Evolutionary conservation across 2,888 invertebrate genomes (phyloP).

Genomic region (Scelioninae gen. 2): DNA sequence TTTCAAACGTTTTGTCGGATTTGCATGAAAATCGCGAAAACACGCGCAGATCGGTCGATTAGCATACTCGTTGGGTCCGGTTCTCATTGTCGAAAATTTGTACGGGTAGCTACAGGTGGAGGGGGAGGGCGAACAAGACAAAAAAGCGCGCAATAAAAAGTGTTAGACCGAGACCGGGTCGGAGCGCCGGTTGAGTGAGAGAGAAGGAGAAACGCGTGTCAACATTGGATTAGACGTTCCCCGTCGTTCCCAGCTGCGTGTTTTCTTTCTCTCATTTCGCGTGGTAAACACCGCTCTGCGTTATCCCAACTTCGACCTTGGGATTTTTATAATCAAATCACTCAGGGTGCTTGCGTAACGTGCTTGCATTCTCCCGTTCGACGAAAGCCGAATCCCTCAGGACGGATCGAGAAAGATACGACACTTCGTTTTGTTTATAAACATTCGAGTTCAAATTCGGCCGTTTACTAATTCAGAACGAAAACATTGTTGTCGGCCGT

Average conservation of each 20-base stretch:
- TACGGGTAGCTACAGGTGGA: not conserved
- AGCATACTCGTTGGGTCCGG: constrained; percentile 15
- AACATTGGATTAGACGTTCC: constrained; percentile 26
- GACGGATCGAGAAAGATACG: too few relatives aligned
- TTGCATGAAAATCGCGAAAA: constrained; percentile 23
- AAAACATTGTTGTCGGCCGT: too few relatives aligned
- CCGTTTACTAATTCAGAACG: too few relatives aligned
- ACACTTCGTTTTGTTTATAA: too few relatives aligned
- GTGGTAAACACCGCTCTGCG: constrained; percentile 38
- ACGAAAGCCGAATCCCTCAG: constrained; percentile 29
- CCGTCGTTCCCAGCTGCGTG: constrained; percentile 29
- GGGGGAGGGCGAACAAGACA: too few relatives aligned
- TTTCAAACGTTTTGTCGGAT: not conserved
- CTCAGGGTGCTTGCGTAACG: constrained; percentile 34
- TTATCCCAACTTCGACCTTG: constrained; percentile 39
- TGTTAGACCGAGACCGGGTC: too few relatives aligned
- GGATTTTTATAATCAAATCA: constrained; percentile 29
- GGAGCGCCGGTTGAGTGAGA: too few relatives aligned
- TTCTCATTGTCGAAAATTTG: constrained; percentile 3
- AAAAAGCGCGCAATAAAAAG: too few relatives aligned
- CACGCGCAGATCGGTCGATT: constrained; percentile 10
- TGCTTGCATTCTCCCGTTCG: constrained; percentile 33
- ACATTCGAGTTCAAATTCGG: too few relatives aligned
- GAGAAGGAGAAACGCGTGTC: constrained; percentile 19
- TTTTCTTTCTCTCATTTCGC: constrained; percentile 34